phyloP scores from a whole-genome alignment of 2,113 vertebrate genomes.

The Hylia prasina region DNA sequence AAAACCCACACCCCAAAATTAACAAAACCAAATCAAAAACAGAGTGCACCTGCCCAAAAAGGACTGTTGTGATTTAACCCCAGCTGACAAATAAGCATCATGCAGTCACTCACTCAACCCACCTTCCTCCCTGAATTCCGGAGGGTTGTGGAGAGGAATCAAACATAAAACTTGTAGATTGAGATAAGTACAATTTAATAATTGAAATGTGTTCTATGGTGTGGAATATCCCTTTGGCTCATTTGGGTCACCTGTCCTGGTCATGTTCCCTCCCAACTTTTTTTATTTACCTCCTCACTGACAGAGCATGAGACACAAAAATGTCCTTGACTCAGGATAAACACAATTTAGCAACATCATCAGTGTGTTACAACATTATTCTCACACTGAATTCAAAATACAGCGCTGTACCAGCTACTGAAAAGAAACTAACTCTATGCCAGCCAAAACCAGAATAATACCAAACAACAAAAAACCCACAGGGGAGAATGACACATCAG shows the following conservation, averaged over 20 bases:
- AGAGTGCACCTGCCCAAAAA: not conserved
- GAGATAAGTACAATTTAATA: not conserved
- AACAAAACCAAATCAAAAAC: not conserved
- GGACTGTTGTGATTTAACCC: not conserved
- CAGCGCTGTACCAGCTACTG: not conserved
- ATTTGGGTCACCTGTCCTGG: not conserved
- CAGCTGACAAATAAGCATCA: not conserved
- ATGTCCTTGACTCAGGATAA: not conserved
- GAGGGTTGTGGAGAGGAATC: not conserved
- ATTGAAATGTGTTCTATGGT: not conserved
- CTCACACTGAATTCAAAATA: not conserved
- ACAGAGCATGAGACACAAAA: not conserved
- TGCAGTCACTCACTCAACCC: not conserved
- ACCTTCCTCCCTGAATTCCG: fast-evolving
- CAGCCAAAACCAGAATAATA: no score
- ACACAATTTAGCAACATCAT: not conserved
- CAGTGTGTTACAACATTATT: not conserved
- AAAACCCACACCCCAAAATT: not conserved
- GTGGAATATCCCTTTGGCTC: not conserved
- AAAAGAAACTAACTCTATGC: not conserved
- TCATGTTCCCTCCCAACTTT: not conserved
- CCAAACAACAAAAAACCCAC: not conserved
- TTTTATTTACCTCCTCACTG: not conserved
- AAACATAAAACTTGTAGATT: not conserved
- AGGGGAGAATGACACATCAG: not conserved